Conservation (phyloP, 2,113 vertebrate species). For the Cyprinodon variegatus region DNA sequence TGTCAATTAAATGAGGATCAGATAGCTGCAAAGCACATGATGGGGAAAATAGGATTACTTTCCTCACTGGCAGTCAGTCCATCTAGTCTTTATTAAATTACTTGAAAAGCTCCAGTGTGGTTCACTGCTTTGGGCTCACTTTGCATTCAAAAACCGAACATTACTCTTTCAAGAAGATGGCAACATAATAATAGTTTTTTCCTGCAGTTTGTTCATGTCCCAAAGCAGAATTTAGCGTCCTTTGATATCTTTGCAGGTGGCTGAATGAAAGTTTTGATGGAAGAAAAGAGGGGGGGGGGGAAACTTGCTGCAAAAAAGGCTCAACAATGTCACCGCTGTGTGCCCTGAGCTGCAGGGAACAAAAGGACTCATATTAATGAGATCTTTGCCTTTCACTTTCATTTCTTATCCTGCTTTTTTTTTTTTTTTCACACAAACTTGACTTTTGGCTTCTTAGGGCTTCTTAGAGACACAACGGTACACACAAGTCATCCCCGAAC, state of each 20-base stretch:
- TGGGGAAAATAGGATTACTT: conserved; percentile 68
- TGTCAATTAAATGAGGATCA: conserved; percentile 60
- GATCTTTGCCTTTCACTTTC: conserved; percentile 24
- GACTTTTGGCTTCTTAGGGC: background rate
- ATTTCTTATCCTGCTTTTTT: background rate
- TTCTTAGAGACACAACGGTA: background rate
- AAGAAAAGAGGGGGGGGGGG: background rate
- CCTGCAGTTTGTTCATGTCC: background rate
- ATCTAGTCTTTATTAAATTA: conserved; percentile 67
- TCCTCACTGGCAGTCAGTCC: conserved; percentile 51
- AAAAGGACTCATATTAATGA: conserved; percentile 36
- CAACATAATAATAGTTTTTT: conserved; percentile 4
- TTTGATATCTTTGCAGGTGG: conserved; percentile 14
- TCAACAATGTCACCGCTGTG: conserved; percentile 22
- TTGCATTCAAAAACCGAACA: conserved; percentile 51
- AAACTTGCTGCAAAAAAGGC: background rate
- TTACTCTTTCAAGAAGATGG: conserved; percentile 41
- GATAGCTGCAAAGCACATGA: conserved; percentile 57
- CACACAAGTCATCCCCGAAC: conserved; percentile 33
- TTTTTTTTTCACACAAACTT: conserved; percentile 10
- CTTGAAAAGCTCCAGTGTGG: conserved; percentile 50
- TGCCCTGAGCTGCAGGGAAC: conserved; percentile 19
- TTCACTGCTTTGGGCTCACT: conserved; percentile 38
- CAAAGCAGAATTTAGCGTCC: background rate
- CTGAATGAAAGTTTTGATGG: conserved; percentile 4